Evolutionary conservation across 2,888 invertebrate species (phyloP), one percentile per base, ranked within the genome.

Genomic region (Muschampia plurimacula): DNA sequence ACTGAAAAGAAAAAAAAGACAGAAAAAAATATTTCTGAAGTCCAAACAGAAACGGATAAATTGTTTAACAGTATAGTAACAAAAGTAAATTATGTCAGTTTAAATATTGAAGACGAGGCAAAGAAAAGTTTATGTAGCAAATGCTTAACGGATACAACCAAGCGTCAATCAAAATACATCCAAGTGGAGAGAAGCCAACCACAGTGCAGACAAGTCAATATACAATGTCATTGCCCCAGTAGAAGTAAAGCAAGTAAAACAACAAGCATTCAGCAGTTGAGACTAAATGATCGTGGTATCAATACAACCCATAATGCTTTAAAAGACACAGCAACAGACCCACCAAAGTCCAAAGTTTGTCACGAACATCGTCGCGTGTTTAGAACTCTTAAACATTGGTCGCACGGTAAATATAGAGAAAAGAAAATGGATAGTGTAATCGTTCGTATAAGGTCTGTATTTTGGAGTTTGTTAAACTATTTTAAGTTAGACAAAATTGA

Each of bases 351-450:
- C 15, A 80, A 78, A 70, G 65, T 90, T 5, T 92, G 92, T 75
- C 74, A 78, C 36, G 77, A 83, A 49, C 92, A 92, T 76, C 80
- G 77, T n/a, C 69, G 83, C 57, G 82, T 81, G 7, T 76, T 89
- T 57, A 60, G 67, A 7, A 55, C 78, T 65, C 81, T 91, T 15
- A 80, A 79, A 62, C 80, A 86, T 64, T 87, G 84, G 83, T 73
- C 82, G 13, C 32, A 28, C 13, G 55, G 15, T 32, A 15, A 72
- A 63, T 41, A 39, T 13, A 28, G 9, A 12, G 55, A 57, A 60
- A 64, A 67, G 3, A 46, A 62, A 12, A 62, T 62, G 9, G 52
- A 36, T 44, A 44, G 63, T 63, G 10, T 36, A 15, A 46, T 22
- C 44, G 22, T 57, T 36, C 63, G 55, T 39, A 13, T 72, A 32